Conservation (phyloP, 2,113 vertebrate genomes). For the Lophochroa leadbeateri region DNA sequence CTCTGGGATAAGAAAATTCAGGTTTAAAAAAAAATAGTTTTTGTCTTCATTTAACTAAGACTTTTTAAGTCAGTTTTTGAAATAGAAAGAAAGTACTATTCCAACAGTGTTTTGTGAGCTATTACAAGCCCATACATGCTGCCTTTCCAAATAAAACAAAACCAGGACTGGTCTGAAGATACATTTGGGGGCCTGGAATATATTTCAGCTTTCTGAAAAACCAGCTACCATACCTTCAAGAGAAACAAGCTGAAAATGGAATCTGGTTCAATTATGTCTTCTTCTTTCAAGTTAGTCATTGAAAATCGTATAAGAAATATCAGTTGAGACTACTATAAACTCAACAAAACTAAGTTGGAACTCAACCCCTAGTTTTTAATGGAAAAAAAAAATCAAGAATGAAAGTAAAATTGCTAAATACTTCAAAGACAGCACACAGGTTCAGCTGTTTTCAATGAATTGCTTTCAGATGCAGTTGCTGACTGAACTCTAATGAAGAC, state of each 20-base stretch:
- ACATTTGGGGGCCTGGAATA: background rate
- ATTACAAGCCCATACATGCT: background rate
- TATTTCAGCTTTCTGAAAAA: background rate
- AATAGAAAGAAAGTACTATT: background rate
- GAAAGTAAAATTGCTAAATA: slow-evolving; percentile 29
- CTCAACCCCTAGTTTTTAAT: background rate
- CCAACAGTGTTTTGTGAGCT: background rate
- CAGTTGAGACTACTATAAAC: background rate
- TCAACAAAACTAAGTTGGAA: background rate
- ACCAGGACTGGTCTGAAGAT: background rate
- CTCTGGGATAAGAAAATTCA: background rate
- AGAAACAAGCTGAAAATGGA: slow-evolving; percentile 2
- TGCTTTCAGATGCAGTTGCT: background rate
- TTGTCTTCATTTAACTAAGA: background rate
- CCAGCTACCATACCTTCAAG: background rate
- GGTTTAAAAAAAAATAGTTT: background rate
- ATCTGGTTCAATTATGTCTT: background rate
- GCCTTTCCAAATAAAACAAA: background rate
- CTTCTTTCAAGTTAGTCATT: background rate
- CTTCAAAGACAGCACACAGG: background rate
- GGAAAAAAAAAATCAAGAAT: background rate
- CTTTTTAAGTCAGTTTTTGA: background rate
- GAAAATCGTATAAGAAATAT: background rate
- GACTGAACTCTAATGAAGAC: background rate
- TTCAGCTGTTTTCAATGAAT: background rate